A percentile compares a stretch with the other conserved stretches of the same genome.
phyloP scores from a whole-genome alignment of 2,888 invertebrate genomes.

The Watsonalla cultraria region DNA sequence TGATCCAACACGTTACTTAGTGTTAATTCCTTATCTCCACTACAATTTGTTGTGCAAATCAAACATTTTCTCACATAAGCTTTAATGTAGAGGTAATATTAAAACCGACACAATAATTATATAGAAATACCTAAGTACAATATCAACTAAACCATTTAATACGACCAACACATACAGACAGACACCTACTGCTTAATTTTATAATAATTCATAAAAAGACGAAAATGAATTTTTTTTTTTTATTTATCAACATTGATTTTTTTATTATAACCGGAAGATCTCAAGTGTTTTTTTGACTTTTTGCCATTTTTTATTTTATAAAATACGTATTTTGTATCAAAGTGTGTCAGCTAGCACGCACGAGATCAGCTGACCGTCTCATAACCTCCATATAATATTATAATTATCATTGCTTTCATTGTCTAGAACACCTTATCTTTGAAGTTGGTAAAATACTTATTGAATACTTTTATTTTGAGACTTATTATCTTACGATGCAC shows the following conservation, averaged over 20 bases:
- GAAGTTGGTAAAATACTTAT: slow-evolving; percentile 76
- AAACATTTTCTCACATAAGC: slow-evolving; percentile 69
- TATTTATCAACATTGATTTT: slow-evolving; percentile 50
- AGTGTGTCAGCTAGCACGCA: slow-evolving; percentile 70
- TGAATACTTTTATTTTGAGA: slow-evolving; percentile 71
- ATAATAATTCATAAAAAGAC: slow-evolving; percentile 73
- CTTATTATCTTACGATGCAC: slow-evolving; percentile 72
- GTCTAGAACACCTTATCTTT: slow-evolving; percentile 65
- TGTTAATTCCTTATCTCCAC: slow-evolving; percentile 51
- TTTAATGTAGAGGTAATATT: slow-evolving; percentile 73
- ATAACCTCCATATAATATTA: slow-evolving; percentile 54
- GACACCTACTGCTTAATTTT: slow-evolving; percentile 72
- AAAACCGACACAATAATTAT: slow-evolving; percentile 75
- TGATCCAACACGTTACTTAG: slow-evolving; percentile 36
- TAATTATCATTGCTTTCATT: slow-evolving; percentile 77
- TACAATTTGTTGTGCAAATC: slow-evolving; percentile 75
- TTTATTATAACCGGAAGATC: slow-evolving; percentile 69
- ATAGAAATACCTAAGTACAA: slow-evolving; percentile 74
- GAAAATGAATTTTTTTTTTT: slow-evolving; percentile 52
- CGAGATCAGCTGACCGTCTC: slow-evolving; percentile 66
- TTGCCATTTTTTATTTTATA: slow-evolving; percentile 62
- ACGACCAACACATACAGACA: slow-evolving; percentile 62
- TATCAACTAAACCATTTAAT: slow-evolving; percentile 74
- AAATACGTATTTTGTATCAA: slow-evolving; percentile 77
- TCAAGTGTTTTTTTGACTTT: slow-evolving; percentile 60